These are phyloP conservation scores for Pantala flavescens DNA, from an alignment of 1,140 invertebrate genomes.

Conservation along the genomic window DNA sequence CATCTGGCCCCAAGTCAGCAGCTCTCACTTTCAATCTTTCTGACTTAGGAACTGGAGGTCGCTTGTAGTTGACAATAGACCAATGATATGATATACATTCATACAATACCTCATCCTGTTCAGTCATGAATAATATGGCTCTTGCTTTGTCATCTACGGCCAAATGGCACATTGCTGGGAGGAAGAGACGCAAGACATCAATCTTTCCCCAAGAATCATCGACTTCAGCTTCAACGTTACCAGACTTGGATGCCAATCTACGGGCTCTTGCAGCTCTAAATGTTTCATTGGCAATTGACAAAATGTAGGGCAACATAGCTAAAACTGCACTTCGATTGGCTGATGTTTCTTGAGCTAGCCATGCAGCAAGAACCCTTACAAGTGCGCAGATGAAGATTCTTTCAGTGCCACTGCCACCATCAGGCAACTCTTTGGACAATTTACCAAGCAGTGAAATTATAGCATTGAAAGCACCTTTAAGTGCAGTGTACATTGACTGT, in stretches of 20 bases:
- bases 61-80: constrained; percentile 76
- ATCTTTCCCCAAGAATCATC: constrained; percentile 49
- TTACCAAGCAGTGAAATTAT: constrained; percentile 62
- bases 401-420: constrained; percentile 46
- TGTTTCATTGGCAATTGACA: constrained; percentile 67
- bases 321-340: constrained; percentile 75
- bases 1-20: neutral
- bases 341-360: constrained; percentile 85
- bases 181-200: constrained; percentile 67
- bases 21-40: constrained; percentile 53
- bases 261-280: constrained; percentile 58
- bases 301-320: constrained; percentile 62
- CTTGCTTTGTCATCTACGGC: constrained; percentile 79
- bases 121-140: constrained; percentile 42
- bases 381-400: constrained; percentile 71
- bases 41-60: constrained; percentile 63
- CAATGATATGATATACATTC: constrained; percentile 73
- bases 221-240: constrained; percentile 22
- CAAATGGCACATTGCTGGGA: constrained; percentile 81
- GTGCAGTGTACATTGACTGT: constrained; percentile 75
- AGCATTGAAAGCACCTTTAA: constrained; percentile 80
- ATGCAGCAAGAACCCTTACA: constrained; percentile 71
- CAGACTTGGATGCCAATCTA: constrained; percentile 31
- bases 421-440: constrained; percentile 40
- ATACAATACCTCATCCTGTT: constrained; percentile 58